Evolutionary conservation across 2,888 invertebrate species (phyloP).

Genomic region (Harpagoxenus sublaevis): DNA sequence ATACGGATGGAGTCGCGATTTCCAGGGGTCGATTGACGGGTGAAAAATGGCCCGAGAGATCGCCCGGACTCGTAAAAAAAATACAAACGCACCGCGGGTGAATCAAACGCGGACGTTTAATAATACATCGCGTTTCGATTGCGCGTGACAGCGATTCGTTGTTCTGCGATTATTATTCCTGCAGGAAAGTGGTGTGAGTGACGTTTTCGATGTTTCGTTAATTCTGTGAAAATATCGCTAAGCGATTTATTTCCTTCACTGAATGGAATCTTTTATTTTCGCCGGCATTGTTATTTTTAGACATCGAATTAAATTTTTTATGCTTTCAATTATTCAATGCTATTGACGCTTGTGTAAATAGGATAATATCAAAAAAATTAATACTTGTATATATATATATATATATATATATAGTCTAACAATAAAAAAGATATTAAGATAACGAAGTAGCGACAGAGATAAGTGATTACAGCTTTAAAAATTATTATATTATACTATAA

Average conservation of each 20-base stretch:
- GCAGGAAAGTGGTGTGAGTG: not conserved
- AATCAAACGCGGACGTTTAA: slow-evolving; percentile 4
- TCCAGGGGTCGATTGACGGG: slow-evolving; percentile 32
- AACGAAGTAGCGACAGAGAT: not conserved
- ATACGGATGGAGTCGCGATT: slow-evolving; percentile 34
- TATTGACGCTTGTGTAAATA: not conserved
- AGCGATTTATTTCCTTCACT: not conserved
- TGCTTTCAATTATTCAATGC: no score
- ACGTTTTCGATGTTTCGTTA: not conserved
- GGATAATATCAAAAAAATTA: not conserved
- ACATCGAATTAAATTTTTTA: not conserved
- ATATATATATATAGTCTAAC: no score
- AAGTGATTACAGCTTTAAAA: not conserved
- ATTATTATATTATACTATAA: not conserved
- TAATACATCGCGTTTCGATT: slow-evolving; percentile 1
- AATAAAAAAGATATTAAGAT: not conserved
- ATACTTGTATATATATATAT: no score
- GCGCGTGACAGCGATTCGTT: slow-evolving; percentile 13
- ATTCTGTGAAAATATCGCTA: not conserved
- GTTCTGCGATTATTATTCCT: not conserved
- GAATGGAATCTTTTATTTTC: not conserved
- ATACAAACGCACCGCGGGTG: not conserved
- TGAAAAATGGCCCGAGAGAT: slow-evolving; percentile 25
- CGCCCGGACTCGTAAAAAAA: slow-evolving; percentile 8
- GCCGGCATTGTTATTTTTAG: not conserved